These are phyloP conservation scores for Agapornis canus DNA, from an alignment of 2,797 vertebrate genomes.

Conservation along the genomic window DNA sequence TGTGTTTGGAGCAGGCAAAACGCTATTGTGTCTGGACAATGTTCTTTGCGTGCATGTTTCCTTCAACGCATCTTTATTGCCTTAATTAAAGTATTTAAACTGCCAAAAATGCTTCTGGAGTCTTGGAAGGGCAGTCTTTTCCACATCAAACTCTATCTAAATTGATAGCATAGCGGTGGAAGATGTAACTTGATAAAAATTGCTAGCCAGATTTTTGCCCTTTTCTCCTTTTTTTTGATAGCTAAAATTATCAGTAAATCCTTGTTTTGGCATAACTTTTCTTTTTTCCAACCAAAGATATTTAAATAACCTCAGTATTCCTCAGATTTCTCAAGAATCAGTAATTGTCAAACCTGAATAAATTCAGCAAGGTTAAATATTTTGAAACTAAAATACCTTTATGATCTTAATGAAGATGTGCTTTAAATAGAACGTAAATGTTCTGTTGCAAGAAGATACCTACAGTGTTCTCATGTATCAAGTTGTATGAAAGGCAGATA, in stretches of 20 bases:
- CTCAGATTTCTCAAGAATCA: neutral
- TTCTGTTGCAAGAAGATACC: neutral
- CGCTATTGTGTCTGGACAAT: neutral
- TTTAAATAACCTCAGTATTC: neutral
- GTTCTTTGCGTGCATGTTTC: slow-evolving; percentile 1
- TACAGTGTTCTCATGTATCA: neutral
- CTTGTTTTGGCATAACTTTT: neutral
- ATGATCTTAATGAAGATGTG: neutral
- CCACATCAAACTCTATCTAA: neutral
- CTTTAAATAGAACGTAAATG: neutral
- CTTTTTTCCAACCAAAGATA: neutral
- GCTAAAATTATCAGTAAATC: neutral
- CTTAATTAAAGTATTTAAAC: slow-evolving; percentile 22
- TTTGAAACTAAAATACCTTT: neutral
- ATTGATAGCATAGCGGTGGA: neutral
- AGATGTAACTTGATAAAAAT: neutral
- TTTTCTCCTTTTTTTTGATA: neutral
- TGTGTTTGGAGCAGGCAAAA: neutral
- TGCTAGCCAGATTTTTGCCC: neutral
- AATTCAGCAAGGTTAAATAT: neutral
- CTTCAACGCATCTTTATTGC: neutral
- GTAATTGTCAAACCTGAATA: neutral
- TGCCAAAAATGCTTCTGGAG: slow-evolving; percentile 15
- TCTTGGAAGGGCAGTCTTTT: neutral
- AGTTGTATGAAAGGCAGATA: neutral